Evolutionary conservation across 2,113 vertebrate genomes (phyloP).

Genomic region (Pheucticus melanocephalus): DNA sequence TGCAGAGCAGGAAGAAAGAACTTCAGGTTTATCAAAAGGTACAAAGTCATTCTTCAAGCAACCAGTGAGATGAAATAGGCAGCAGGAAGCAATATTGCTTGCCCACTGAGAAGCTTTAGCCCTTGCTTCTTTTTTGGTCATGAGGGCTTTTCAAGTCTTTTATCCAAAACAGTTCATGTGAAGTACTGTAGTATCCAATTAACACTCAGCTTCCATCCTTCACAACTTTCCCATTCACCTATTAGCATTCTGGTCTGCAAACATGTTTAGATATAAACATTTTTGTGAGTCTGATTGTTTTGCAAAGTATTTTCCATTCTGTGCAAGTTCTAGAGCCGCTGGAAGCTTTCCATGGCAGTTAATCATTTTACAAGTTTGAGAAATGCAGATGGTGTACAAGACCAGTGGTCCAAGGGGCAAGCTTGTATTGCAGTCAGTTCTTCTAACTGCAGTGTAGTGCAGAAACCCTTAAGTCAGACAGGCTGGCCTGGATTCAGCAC

Average conservation of each 20-base stretch:
- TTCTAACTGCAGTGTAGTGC: neutral
- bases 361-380: neutral
- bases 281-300: neutral
- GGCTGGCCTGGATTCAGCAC: neutral
- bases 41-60: neutral
- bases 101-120: neutral
- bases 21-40: slow-evolving; percentile 88
- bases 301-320: neutral
- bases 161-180: neutral
- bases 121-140: neutral
- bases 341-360: neutral
- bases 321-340: neutral
- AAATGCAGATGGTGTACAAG: neutral
- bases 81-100: neutral
- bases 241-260: neutral
- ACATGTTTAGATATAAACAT: neutral
- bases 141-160: neutral
- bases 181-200: neutral
- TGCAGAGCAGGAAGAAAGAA: slow-evolving; percentile 82
- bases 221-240: neutral
- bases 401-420: neutral
- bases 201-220: neutral
- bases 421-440: neutral
- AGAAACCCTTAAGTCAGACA: neutral
- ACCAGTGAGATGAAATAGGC: neutral